Conservation (phyloP, 2,797 vertebrate species). For the Tadarida brasiliensis region DNA sequence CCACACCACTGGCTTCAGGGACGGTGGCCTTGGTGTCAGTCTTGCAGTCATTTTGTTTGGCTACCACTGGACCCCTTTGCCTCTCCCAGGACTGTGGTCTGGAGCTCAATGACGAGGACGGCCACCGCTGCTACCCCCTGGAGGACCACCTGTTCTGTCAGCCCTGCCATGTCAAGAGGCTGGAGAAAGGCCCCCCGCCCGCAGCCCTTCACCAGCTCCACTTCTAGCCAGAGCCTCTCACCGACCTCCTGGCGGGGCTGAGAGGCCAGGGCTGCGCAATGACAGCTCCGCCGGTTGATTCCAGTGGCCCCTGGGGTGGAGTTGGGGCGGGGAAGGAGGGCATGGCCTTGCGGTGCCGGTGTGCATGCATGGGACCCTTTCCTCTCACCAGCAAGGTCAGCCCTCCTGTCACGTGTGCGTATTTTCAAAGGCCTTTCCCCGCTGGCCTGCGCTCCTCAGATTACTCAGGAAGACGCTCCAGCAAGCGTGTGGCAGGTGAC, state of each 20-base stretch:
- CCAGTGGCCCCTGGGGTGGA: not conserved
- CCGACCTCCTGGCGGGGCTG: not conserved
- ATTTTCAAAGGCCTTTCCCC: slow-evolving; percentile 67
- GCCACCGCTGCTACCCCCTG: slow-evolving; percentile 97
- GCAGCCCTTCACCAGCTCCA: slow-evolving; percentile 86
- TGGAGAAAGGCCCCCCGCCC: slow-evolving; percentile 87
- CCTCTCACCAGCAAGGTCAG: slow-evolving; percentile 52
- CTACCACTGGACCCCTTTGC: accelerated
- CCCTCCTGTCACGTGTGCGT: not conserved
- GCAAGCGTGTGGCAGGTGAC: not conserved
- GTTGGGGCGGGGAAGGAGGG: not conserved
- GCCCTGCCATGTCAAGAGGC: slow-evolving; percentile 95
- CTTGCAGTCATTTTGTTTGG: not conserved
- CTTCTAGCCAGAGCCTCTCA: slow-evolving; percentile 68
- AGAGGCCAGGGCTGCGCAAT: not conserved
- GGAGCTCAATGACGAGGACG: slow-evolving; percentile 97
- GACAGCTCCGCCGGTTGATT: slow-evolving; percentile 4
- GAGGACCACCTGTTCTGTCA: slow-evolving; percentile 96
- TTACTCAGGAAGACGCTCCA: slow-evolving; percentile 68
- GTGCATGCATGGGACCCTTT: not conserved
- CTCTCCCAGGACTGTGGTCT: slow-evolving; percentile 93
- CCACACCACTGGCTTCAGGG: accelerated
- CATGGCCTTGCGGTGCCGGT: not conserved
- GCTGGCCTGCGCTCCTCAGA: not conserved
- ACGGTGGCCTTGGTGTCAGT: accelerated